Conservation (phyloP, 92 coral and sea anemone species). For the Zoanthus sansibaricus region DNA sequence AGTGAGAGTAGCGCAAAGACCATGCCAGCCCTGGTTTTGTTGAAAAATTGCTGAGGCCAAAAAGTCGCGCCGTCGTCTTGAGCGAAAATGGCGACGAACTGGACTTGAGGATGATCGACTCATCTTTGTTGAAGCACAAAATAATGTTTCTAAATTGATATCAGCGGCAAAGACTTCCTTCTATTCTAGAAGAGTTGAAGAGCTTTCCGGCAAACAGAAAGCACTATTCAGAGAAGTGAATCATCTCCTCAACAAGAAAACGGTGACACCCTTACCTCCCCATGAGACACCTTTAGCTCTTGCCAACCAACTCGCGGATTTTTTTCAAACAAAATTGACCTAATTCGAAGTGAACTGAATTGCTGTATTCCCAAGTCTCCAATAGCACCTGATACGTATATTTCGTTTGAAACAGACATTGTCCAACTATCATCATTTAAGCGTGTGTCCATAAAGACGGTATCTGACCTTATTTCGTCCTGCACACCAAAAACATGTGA, state of each 20-base stretch:
- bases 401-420: background rate
- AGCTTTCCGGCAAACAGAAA: background rate
- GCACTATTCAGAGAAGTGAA: background rate
- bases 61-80: background rate
- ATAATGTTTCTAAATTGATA: background rate
- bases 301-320: too few species aligned
- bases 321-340: too few species aligned
- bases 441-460: background rate
- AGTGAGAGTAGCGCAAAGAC: background rate
- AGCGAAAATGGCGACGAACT: conserved; percentile 15
- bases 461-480: background rate
- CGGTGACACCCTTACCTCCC: background rate
- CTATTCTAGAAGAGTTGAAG: background rate
- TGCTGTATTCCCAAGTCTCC: background rate
- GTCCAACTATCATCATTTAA: background rate
- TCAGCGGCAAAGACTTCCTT: background rate
- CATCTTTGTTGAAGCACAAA: background rate
- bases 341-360: background rate
- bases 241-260: too few species aligned
- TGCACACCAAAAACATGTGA: background rate
- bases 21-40: background rate
- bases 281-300: too few species aligned
- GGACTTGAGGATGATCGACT: conserved; percentile 16
- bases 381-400: background rate
- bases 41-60: conserved; percentile 18